Percentiles rank a stretch among this genome's conserved stretches.
These are phyloP conservation scores for Erithacus rubecula DNA, from an alignment of 2,797 vertebrate genomes.

Conservation along the genomic window DNA sequence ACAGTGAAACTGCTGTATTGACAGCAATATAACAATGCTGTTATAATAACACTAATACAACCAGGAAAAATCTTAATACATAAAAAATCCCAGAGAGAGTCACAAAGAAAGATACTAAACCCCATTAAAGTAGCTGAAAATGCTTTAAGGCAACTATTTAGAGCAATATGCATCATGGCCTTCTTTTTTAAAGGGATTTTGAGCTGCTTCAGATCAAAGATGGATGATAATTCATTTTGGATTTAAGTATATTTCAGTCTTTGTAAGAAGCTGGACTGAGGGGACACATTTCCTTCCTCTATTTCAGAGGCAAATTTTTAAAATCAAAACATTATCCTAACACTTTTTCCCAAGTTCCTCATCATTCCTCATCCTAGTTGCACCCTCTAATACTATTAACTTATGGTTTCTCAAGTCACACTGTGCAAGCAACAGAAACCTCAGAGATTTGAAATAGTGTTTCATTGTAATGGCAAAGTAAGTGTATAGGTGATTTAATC, in stretches of 20 bases:
- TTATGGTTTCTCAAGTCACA: neutral
- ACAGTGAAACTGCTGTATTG: neutral
- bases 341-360: neutral
- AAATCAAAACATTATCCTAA: neutral
- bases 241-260: neutral
- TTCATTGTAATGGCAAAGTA: neutral
- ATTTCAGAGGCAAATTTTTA: neutral
- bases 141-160: neutral
- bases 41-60: neutral
- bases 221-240: neutral
- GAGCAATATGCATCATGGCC: neutral
- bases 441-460: neutral
- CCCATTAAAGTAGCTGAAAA: neutral
- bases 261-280: neutral
- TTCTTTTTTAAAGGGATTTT: neutral
- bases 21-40: neutral
- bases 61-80: neutral
- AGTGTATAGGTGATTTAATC: neutral
- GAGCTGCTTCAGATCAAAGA: neutral
- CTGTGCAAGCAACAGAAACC: neutral
- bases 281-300: neutral
- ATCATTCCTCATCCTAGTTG: neutral
- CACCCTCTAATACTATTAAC: neutral
- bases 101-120: neutral
- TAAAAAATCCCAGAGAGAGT: neutral